Base-by-base conservation (phyloP, 2,797 vertebrate genomes). In the Gila robusta region DNA sequence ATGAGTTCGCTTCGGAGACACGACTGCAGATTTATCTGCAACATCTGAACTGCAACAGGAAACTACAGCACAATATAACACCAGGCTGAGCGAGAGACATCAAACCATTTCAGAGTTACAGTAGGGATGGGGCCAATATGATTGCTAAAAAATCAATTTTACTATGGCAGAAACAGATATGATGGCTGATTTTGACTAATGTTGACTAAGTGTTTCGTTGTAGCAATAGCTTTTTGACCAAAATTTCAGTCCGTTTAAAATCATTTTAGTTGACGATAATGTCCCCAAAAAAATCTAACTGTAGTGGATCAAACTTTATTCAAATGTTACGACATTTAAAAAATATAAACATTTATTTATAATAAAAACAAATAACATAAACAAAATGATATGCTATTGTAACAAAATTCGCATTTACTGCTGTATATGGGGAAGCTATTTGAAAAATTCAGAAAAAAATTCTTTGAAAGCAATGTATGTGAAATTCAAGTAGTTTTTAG, bases 11-110 rank as follows among this genome's bases (percentile, higher is more conserved):
- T 32, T 32, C 32, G 32, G 64, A 71, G 80, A 77, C 76, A 56
- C 1, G 52, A 66, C 56, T 47, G 84, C 35, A 44, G 47, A 26
- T 32, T 86, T 81, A 72, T 83, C 47, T 32, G 66, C 12, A 84
- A 79, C 59, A 79, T 86, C 77, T 83, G 21, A 67, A 66, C 39
- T 67, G 69, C 66, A 39, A 62, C 59, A 86, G 62, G 32, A 17
- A 84, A 69, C 77, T 39, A 72, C n/a, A 49, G 37, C 62, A 32
- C 37, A 35, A 26, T 19, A 79, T 49, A 69, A 59, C 74, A 21
- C 14, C 1, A 54, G 47, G 49, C 4, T 7, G 67, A 59, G 37
- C 1, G 69, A 17, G 6, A 54, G 62, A 73, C 12, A 39, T 9
- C 14, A 59, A 62, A n/a, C 2, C 77, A 44, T 47, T 28, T 41